Evolutionary conservation across 2,797 vertebrate genomes (phyloP).

Genomic region (Delichon dasypus): DNA sequence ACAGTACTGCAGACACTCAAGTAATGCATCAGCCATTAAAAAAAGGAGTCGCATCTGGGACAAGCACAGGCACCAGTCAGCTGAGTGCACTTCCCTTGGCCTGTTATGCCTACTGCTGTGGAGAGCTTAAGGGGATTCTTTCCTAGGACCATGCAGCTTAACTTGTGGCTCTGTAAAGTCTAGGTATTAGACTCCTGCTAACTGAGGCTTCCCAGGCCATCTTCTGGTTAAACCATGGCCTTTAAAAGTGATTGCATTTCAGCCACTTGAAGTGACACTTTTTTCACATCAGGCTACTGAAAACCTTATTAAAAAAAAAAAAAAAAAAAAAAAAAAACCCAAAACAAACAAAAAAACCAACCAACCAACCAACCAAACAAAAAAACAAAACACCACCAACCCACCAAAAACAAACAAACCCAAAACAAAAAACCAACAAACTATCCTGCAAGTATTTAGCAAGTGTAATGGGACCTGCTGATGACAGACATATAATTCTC

Average conservation of each 20-base stretch:
- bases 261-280: neutral
- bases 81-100: neutral
- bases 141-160: neutral
- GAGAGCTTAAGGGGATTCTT: neutral
- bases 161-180: neutral
- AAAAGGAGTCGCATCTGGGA: neutral
- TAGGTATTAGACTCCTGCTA: neutral
- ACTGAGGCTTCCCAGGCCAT: neutral
- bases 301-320: neutral
- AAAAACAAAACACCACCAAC: too few species aligned
- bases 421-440: neutral
- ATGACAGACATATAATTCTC: conserved; percentile 23
- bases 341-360: too few species aligned
- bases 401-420: too few species aligned
- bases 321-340: too few species aligned
- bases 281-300: neutral
- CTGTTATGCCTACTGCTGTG: neutral
- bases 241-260: neutral
- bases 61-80: rapidly evolving
- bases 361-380: too few species aligned
- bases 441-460: neutral
- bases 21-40: neutral
- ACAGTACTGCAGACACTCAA: neutral
- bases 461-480: neutral
- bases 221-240: neutral